Evolutionary conservation across 2,113 vertebrate genomes (phyloP).

Genomic region (Reinhardtius hippoglossoides): DNA sequence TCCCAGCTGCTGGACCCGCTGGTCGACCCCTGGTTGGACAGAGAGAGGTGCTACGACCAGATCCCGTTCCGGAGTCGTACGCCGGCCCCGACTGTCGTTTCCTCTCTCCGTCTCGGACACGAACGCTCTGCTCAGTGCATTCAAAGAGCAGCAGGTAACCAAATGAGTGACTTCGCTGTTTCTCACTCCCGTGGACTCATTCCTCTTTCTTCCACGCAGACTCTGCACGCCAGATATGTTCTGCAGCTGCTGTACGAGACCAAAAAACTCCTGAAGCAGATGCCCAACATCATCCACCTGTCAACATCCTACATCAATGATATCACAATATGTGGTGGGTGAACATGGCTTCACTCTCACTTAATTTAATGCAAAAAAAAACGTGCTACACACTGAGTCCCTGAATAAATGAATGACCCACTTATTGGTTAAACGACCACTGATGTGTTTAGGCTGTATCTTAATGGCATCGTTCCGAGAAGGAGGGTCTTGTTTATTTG

Average conservation of each 20-base stretch:
- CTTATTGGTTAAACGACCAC: slow-evolving; percentile 12
- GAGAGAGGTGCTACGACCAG: slow-evolving; percentile 76
- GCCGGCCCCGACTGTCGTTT: slow-evolving; percentile 88
- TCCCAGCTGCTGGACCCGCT: slow-evolving; percentile 83
- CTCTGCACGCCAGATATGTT: slow-evolving; percentile 91
- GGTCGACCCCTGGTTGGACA: slow-evolving; percentile 69
- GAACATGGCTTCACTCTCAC: not conserved
- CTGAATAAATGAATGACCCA: slow-evolving; percentile 20
- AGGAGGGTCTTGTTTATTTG: slow-evolving; percentile 65
- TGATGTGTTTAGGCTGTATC: slow-evolving; percentile 25
- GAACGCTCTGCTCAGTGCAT: slow-evolving; percentile 85
- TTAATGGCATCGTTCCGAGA: slow-evolving; percentile 38
- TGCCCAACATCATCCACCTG: slow-evolving; percentile 90
- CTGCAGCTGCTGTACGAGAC: slow-evolving; percentile 90
- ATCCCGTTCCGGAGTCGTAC: slow-evolving; percentile 89
- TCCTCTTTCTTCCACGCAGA: slow-evolving; percentile 76
- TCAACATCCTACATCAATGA: slow-evolving; percentile 89
- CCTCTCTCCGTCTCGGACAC: slow-evolving; percentile 88
- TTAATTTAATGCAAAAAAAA: not conserved
- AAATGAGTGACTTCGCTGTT: not conserved
- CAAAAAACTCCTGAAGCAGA: slow-evolving; percentile 88
- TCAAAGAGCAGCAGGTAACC: slow-evolving; percentile 89
- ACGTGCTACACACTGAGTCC: not conserved
- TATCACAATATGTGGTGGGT: slow-evolving; percentile 81
- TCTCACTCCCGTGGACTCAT: not conserved